A percentile compares a stretch with the other conserved stretches of the same genome.
Evolutionary conservation across 2,113 vertebrate species (phyloP).

Genomic region (Dunckerocampus dactyliophorus): DNA sequence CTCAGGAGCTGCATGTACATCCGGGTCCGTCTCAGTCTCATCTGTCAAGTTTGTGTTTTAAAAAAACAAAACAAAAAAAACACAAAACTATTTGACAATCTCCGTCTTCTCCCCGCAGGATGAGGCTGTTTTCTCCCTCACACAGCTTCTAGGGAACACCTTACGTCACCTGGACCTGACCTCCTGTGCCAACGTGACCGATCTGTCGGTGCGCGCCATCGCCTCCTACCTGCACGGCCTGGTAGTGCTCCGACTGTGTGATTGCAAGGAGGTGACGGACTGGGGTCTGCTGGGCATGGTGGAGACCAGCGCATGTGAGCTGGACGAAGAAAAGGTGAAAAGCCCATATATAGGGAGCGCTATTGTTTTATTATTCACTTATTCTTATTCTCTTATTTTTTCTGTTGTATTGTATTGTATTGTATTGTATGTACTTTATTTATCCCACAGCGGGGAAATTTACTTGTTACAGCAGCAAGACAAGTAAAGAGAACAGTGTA

Average conservation of each 20-base stretch:
- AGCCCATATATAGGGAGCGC: not conserved
- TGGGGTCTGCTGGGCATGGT: constrained; percentile 78
- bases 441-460: no score
- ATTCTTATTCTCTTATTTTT: not conserved
- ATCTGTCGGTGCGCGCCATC: constrained; percentile 72
- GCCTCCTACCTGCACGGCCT: constrained; percentile 69
- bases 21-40: constrained; percentile 56
- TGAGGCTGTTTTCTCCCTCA: constrained; percentile 66
- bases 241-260: constrained; percentile 74
- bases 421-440: no score
- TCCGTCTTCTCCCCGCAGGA: constrained; percentile 61
- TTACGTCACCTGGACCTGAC: constrained; percentile 78
- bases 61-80: not conserved
- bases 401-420: no score
- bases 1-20: constrained; percentile 79
- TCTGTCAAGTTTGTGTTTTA: not conserved
- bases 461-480: no score
- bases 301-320: constrained; percentile 44
- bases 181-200: constrained; percentile 75
- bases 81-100: not conserved
- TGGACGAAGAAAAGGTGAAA: constrained; percentile 53
- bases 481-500: no score
- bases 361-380: no score
- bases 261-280: constrained; percentile 80
- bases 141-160: constrained; percentile 52